phyloP scores from a whole-genome alignment of 2,888 invertebrate species.

The Meganola albula region DNA sequence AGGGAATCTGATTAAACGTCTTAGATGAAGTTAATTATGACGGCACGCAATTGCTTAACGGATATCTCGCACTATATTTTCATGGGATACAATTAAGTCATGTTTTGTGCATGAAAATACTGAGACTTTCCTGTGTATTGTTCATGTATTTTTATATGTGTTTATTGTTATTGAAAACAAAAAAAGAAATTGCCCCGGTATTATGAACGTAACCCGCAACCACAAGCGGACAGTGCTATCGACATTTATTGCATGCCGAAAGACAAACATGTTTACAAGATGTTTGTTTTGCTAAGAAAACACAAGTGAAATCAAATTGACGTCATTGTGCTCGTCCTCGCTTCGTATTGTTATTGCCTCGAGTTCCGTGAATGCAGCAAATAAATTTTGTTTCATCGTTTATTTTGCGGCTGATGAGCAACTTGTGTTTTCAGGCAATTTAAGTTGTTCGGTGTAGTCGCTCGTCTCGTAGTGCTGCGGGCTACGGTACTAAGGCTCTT shows the following conservation, averaged over 20 bases:
- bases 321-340: conserved; percentile 37
- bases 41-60: no score
- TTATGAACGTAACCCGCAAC: no score
- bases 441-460: conserved; percentile 39
- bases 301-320: conserved; percentile 41
- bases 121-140: no score
- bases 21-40: no score
- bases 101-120: no score
- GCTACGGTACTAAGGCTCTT: conserved; percentile 33
- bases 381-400: conserved; percentile 35
- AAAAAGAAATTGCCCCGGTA: no score
- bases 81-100: no score
- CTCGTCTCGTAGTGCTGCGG: conserved; percentile 22
- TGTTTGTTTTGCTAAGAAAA: conserved; percentile 23
- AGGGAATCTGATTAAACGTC: conserved; percentile 25
- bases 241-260: conserved; percentile 14
- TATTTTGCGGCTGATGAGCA: conserved; percentile 37
- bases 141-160: no score
- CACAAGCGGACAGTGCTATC: conserved; percentile 14
- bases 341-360: conserved; percentile 30
- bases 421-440: conserved; percentile 51
- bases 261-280: conserved; percentile 61
- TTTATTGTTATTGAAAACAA: no score
- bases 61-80: no score
- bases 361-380: conserved; percentile 35